Evolutionary conservation across 1,140 invertebrate species (phyloP).

Genomic region (Chelonus insularis): DNA sequence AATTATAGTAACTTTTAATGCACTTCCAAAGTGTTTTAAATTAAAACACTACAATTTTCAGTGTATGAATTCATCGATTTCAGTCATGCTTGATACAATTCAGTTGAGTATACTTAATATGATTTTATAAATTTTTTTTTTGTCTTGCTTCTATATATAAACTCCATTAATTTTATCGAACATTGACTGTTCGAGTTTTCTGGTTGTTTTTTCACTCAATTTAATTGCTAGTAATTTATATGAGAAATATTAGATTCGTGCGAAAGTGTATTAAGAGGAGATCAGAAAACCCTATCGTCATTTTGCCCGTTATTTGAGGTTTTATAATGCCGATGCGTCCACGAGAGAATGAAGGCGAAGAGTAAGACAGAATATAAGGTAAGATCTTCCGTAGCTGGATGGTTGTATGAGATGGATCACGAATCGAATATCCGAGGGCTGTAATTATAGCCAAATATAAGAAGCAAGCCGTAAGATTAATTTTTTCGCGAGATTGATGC

Average conservation of each 20-base stretch:
- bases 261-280: conserved; percentile 57
- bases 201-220: conserved; percentile 36
- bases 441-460: conserved; percentile 61
- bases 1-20: too few species aligned
- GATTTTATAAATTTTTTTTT: background rate
- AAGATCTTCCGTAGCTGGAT: conserved; percentile 11
- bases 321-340: background rate
- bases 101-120: too few species aligned
- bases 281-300: background rate
- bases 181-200: conserved; percentile 30
- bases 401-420: conserved; percentile 31
- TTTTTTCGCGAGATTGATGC: conserved; percentile 58
- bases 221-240: conserved; percentile 60
- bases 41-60: too few species aligned
- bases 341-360: background rate
- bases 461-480: conserved; percentile 52
- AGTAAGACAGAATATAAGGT: background rate
- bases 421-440: conserved; percentile 42
- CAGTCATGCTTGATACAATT: too few species aligned
- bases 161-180: conserved; percentile 14
- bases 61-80: too few species aligned
- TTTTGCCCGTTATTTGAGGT: background rate
- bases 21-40: too few species aligned
- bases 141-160: conserved; percentile 11
- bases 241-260: conserved; percentile 60